Conservation (phyloP, 2,113 vertebrate species). For the Phoxinus phoxinus region DNA sequence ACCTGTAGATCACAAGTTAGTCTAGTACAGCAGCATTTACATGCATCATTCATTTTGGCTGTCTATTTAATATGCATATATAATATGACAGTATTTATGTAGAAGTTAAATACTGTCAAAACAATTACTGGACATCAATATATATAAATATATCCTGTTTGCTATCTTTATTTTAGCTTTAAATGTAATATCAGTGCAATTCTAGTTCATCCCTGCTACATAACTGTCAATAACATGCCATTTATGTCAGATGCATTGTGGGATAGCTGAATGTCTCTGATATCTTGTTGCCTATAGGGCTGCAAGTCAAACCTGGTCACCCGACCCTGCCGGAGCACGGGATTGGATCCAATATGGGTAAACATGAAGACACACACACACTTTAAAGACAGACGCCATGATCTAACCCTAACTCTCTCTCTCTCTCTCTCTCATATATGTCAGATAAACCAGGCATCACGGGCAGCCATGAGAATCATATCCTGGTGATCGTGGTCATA, state of each 20-base stretch:
- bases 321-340: conserved; percentile 60
- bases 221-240: too few relatives aligned
- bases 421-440: neutral
- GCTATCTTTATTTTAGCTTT: too few relatives aligned
- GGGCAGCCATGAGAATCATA: conserved; percentile 82
- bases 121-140: too few relatives aligned
- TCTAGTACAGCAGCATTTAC: neutral
- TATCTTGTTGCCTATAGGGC: conserved; percentile 42
- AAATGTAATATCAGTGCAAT: too few relatives aligned
- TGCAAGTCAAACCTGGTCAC: conserved; percentile 52
- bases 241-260: too few relatives aligned
- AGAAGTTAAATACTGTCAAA: too few relatives aligned
- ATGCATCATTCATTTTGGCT: neutral
- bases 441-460: conserved; percentile 88
- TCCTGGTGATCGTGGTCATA: conserved; percentile 92
- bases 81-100: too few relatives aligned
- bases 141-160: too few relatives aligned
- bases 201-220: too few relatives aligned
- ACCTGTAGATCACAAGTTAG: neutral
- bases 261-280: neutral
- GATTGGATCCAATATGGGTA: conserved; percentile 53
- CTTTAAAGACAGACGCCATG: neutral
- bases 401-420: neutral
- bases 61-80: too few relatives aligned
- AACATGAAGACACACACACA: neutral